Evolutionary conservation across 2,113 vertebrate genomes (phyloP), one percentile per base, ranked within the genome.

Genomic region (Athene noctua): DNA sequence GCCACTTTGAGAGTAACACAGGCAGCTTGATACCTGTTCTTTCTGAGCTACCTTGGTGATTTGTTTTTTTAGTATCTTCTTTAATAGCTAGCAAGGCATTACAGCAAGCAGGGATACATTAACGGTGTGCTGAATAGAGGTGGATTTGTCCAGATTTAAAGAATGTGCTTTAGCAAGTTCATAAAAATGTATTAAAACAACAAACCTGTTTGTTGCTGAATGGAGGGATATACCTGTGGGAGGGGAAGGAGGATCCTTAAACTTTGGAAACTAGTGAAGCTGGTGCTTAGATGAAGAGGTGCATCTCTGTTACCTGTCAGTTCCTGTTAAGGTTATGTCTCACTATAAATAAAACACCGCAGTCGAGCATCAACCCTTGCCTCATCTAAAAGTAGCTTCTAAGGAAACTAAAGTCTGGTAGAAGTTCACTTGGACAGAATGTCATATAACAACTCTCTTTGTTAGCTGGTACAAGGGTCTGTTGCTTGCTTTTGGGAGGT

Each of bases 21-120:
- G 82, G 73, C 92, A 91, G 95, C 61, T 32, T 94, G 91, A 97
- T 96, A 97, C 81, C 77, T 89, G 52, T 67, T 92, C 82, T 93
- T 90, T 44, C 81, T 91, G 38, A 95, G 74, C 79, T 42, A 86
- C 52, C 88, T 91, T 66, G 80, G 75, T 88, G 92, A 83, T 80
- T 92, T 90, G 59, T 90, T 92, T 80, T 92, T 84, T 87, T 79
- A 63, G 40, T 58, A 51, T 79, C 52, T 46, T 75, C 52, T 54
- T 92, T 86, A 93, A 83, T 62, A 97, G 46, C 68, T 77, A 58
- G 71, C 40, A 75, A 80, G 22, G 40, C 66, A 95, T 86, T 68
- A 73, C 25, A 80, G 67, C n/a, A 91, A 77, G 34, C 42, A 66
- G 63, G 20, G 27, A 58, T 66, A 10, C 0, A 11, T 73, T 86